Evolutionary conservation across 2,113 vertebrate species (phyloP).

Genomic region (Leptobrachium leishanense): DNA sequence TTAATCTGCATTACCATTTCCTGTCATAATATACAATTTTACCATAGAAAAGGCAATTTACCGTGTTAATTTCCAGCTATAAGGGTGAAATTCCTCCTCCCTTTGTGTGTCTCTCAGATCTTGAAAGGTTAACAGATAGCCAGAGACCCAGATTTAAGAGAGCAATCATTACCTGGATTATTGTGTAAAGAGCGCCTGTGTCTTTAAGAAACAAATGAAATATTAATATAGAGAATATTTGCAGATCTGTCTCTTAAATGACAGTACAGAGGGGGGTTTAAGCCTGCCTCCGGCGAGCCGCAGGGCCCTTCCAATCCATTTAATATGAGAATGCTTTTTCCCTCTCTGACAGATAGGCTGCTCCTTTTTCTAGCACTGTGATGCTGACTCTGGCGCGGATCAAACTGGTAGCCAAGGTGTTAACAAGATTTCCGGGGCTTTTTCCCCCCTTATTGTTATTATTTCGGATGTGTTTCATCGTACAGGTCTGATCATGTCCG

Average conservation of each 20-base stretch:
- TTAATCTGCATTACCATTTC: not conserved
- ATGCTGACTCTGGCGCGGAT: constrained; percentile 16
- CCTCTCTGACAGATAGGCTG: constrained; percentile 36
- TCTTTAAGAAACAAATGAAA: constrained; percentile 49
- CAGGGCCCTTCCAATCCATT: constrained; percentile 50
- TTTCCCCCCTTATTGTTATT: not conserved
- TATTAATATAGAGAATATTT: constrained; percentile 50
- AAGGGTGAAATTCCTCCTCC: not conserved
- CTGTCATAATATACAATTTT: not conserved
- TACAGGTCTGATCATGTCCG: constrained; percentile 22
- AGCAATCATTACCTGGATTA: not conserved
- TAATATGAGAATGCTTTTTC: constrained; percentile 47
- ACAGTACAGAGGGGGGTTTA: constrained; percentile 47
- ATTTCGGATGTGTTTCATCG: constrained; percentile 13
- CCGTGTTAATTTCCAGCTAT: not conserved
- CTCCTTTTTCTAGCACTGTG: constrained; percentile 34
- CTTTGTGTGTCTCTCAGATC: not conserved
- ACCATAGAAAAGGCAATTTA: not conserved
- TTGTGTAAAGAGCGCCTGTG: constrained; percentile 4
- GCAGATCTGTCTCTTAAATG: constrained; percentile 51
- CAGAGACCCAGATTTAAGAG: not conserved
- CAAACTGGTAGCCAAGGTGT: not conserved
- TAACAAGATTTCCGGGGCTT: not conserved
- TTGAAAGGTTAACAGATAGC: not conserved
- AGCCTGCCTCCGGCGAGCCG: constrained; percentile 42